Base-by-base conservation (phyloP, 53 echinoderm and acorn worm genomes). In the Astropecten irregularis region DNA sequence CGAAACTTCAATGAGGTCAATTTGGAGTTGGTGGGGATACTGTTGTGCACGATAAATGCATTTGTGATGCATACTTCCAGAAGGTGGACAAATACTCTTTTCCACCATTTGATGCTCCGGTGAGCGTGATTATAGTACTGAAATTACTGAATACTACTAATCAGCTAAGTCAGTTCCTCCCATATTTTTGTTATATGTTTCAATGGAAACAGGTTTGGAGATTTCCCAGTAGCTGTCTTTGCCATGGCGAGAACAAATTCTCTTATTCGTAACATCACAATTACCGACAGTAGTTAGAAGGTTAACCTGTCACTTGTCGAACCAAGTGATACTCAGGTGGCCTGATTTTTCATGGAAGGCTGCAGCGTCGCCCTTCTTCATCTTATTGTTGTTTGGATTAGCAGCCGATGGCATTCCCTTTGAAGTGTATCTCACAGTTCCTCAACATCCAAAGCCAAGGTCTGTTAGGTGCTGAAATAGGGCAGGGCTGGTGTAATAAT, bases 401-500 rank as follows among this genome's bases (percentile, higher is more conserved):
- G 82, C 66, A 0, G 31, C 49, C 15, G 47, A 4, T 22, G 70
- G 58, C 57, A 55, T 55, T 9, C 76, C 76, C 40, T 57, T 22
- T 2, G 25, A 13, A 6, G 3, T 1, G 32, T 0, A 76, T 9
- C 35, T 49, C 6, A 70, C 70, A 11, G 70, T 70, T 29, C 50
- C 70, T 2, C 50, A 70, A 26, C 70, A 70, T 2, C 70, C 70
- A 49, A 70, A 70, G 3, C 70, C 70, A 49, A 70, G 70, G 4
- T 70, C 30, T 19, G 11, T 70, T 0, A 70, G 49, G 27, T 47
- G 20, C 4, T 27, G 15, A 22, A 40, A 70, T 3, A 70, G 49
- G 20, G 70, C 48, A 19, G 70, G 70, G 49, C 70, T 70, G 15
- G 70, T 70, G 50, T 70, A 70, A 14, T 70, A 70, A 18, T 70